Evolutionary conservation across 1,140 invertebrate genomes (phyloP).

Genomic region (Paraescarpia echinospica): DNA sequence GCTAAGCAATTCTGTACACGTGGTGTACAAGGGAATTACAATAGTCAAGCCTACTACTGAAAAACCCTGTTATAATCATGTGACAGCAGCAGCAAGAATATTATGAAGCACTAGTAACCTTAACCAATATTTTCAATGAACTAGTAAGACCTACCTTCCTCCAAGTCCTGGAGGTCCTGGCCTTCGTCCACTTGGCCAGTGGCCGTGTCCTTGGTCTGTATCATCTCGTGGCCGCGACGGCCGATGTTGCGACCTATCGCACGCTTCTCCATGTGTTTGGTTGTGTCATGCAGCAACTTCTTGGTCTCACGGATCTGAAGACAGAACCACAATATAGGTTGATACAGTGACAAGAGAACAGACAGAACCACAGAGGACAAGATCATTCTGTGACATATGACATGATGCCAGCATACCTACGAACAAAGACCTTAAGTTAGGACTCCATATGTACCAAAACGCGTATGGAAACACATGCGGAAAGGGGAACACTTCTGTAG

Average conservation of each 20-base stretch:
- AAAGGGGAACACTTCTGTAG: too few species aligned
- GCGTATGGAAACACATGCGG: too few species aligned
- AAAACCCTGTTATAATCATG: too few species aligned
- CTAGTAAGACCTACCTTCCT: neutral
- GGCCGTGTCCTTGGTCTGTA: neutral
- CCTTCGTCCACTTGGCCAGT: neutral
- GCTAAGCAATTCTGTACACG: too few species aligned
- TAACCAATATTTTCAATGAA: neutral
- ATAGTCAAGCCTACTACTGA: too few species aligned
- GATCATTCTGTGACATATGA: neutral
- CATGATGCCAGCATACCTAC: neutral
- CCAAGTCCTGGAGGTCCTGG: neutral
- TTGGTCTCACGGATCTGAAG: neutral
- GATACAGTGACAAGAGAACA: neutral
- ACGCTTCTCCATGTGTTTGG: neutral
- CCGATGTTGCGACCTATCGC: constrained; percentile 11
- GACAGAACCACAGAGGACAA: neutral
- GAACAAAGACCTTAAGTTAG: neutral
- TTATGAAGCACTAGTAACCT: too few species aligned
- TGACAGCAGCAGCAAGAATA: too few species aligned
- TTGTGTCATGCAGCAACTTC: constrained; percentile 10
- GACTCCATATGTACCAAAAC: too few species aligned
- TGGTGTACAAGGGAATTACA: too few species aligned
- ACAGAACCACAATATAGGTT: neutral
- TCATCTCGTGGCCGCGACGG: neutral